Evolutionary conservation across 1,140 invertebrate species (phyloP).

Genomic region (Drosophila tsacasi): DNA sequence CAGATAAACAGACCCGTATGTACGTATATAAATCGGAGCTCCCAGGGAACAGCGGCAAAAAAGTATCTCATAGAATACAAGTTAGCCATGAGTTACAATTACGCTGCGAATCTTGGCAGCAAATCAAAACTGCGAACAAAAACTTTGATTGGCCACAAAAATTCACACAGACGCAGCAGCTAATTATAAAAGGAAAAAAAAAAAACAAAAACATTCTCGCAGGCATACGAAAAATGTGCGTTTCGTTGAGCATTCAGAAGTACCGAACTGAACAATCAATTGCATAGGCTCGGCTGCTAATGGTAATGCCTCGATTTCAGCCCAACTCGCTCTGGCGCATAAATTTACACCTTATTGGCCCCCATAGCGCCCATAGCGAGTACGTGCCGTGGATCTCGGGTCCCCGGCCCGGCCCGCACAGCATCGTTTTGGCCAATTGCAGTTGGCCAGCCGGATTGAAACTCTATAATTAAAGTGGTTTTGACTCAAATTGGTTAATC

Average conservation of each 20-base stretch:
- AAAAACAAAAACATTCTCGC: slow-evolving; percentile 36
- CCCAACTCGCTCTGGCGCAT: slow-evolving; percentile 51
- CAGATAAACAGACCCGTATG: slow-evolving; percentile 15
- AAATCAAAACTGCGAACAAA: slow-evolving; percentile 83
- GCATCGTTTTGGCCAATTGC: slow-evolving; percentile 47
- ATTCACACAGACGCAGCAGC: slow-evolving; percentile 76
- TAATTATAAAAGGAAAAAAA: slow-evolving; percentile 65
- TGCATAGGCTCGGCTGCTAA: slow-evolving; percentile 62
- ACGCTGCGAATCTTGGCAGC: slow-evolving; percentile 73
- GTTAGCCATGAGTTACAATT: slow-evolving; percentile 82
- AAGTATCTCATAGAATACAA: slow-evolving; percentile 80
- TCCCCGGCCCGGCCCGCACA: slow-evolving; percentile 19
- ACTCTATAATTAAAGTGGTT: slow-evolving; percentile 79
- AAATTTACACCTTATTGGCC: slow-evolving; percentile 84
- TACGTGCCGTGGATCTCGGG: slow-evolving; percentile 59
- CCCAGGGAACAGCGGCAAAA: slow-evolving; percentile 44
- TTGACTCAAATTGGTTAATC: slow-evolving; percentile 83
- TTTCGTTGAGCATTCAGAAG: slow-evolving; percentile 57
- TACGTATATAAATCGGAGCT: slow-evolving; percentile 28
- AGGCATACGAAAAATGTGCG: slow-evolving; percentile 71
- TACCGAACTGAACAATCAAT: slow-evolving; percentile 61
- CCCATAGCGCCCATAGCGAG: slow-evolving; percentile 74
- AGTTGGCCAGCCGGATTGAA: slow-evolving; percentile 61
- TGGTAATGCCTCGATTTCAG: slow-evolving; percentile 57
- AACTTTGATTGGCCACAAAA: slow-evolving; percentile 83